These are phyloP conservation scores for Isotomurus palustris DNA, from an alignment of 2,888 invertebrate species.

Conservation along the genomic window DNA sequence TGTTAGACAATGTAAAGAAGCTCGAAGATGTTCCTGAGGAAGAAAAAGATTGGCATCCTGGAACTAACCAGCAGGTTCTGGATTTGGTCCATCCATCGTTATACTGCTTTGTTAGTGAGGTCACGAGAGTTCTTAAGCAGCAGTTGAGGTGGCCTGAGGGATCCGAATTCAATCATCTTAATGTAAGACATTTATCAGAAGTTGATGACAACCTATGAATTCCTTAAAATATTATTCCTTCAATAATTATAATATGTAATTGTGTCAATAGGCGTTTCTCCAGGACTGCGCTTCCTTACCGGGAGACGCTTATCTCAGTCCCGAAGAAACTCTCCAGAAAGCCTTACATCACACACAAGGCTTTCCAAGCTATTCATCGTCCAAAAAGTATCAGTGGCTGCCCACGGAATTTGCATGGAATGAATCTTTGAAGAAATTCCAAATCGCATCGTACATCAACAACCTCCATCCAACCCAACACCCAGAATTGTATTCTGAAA, in stretches of 20 bases:
- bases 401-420: constrained; percentile 12
- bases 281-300: neutral
- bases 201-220: too few relatives aligned
- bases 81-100: constrained; percentile 17
- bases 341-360: neutral
- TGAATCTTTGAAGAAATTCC: constrained; percentile 2
- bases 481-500: neutral
- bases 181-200: too few relatives aligned
- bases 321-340: neutral
- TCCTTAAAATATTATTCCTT: too few relatives aligned
- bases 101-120: constrained; percentile 4
- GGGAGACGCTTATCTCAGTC: neutral
- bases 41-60: constrained; percentile 18
- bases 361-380: neutral
- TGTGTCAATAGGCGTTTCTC: too few relatives aligned
- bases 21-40: constrained; percentile 7
- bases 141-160: too few relatives aligned
- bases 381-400: constrained; percentile 17
- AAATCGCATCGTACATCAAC: constrained; percentile 16
- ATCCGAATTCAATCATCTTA: too few relatives aligned
- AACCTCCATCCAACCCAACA: constrained; percentile 15
- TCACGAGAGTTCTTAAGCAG: neutral
- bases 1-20: neutral
- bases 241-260: too few relatives aligned
- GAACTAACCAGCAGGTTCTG: constrained; percentile 5